Percentiles rank a stretch among this genome's conserved stretches.
Evolutionary conservation across 2,113 vertebrate species (phyloP).

Genomic region (Saccopteryx bilineata): DNA sequence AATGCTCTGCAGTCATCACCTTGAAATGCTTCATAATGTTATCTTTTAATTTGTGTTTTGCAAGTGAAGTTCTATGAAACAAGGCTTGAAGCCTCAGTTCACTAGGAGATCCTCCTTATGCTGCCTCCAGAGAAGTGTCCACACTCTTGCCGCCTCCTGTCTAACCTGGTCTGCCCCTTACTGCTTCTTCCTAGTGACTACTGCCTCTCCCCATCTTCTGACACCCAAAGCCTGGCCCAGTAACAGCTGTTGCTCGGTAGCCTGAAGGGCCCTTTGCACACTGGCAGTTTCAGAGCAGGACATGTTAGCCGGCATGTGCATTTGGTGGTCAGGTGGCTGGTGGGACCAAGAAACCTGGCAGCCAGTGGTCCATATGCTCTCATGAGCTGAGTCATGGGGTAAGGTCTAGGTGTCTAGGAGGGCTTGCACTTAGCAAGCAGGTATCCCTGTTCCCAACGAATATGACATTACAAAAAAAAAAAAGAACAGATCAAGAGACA

Average conservation of each 20-base stretch:
- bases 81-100: not conserved
- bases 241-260: not conserved
- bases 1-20: not conserved
- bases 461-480: not conserved
- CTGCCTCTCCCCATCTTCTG: not conserved
- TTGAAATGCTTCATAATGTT: not conserved
- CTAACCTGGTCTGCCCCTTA: not conserved
- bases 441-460: too few relatives aligned
- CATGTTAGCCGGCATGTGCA: too few relatives aligned
- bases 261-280: not conserved
- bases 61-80: not conserved
- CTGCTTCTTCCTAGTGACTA: not conserved
- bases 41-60: not conserved
- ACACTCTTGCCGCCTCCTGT: not conserved
- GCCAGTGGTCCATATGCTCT: too few relatives aligned
- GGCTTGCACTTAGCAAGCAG: not conserved
- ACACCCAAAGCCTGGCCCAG: not conserved
- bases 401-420: not conserved
- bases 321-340: not conserved
- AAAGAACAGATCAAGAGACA: not conserved
- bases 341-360: not conserved
- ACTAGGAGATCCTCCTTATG: not conserved
- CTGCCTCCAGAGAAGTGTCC: not conserved
- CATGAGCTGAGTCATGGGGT: not conserved
- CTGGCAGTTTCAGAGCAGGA: not conserved